phyloP scores from a whole-genome alignment of 2,797 vertebrate genomes.

The Lagorchestes hirsutus region DNA sequence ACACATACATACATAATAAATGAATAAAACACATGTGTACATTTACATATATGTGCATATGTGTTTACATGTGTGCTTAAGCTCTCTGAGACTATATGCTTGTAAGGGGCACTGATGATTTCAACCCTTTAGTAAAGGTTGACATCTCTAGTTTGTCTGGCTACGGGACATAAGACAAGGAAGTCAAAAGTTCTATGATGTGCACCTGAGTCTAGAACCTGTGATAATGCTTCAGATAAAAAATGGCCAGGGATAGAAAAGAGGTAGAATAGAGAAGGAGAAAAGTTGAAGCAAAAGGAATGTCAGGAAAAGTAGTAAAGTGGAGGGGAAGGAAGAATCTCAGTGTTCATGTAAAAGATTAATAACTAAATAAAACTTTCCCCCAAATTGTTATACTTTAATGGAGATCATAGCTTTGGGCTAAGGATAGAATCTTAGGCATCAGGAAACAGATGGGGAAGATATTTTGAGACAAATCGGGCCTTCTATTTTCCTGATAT shows the following conservation, averaged over 20 bases:
- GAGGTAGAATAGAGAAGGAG: neutral
- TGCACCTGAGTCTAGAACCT: neutral
- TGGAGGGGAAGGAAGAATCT: neutral
- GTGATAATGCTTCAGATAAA: neutral
- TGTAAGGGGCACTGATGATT: neutral
- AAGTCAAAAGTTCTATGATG: neutral
- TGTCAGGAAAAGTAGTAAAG: neutral
- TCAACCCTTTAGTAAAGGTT: neutral
- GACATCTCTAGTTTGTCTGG: neutral
- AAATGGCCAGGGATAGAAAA: neutral
- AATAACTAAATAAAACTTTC: neutral
- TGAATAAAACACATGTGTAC: neutral
- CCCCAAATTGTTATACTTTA: neutral
- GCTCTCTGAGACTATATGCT: neutral
- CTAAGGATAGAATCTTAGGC: neutral
- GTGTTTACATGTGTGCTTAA: neutral
- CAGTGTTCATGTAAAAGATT: neutral
- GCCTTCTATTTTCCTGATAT: neutral
- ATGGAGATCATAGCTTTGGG: neutral
- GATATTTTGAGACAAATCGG: neutral
- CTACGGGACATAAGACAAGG: neutral
- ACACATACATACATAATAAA: neutral
- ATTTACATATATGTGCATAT: neutral
- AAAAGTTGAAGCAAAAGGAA: neutral
- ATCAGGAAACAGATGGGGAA: neutral